phyloP scores from a whole-genome alignment of 2,113 vertebrate species.

The Oryzias curvinotus region DNA sequence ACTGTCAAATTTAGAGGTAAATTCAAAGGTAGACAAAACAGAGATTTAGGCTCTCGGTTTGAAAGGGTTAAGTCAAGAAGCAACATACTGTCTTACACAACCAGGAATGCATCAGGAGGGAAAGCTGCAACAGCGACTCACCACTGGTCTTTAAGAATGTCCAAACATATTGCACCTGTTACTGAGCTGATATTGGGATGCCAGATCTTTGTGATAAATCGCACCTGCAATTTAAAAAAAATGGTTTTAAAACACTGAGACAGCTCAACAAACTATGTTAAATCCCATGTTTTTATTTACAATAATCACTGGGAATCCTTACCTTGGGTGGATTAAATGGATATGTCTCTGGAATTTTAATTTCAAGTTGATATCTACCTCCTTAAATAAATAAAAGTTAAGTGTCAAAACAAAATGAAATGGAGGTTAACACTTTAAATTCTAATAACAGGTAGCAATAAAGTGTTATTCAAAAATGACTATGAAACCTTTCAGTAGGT shows the following conservation, averaged over 20 bases:
- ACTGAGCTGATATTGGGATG: slow-evolving; percentile 99
- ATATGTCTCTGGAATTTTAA: slow-evolving; percentile 85
- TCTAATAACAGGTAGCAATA: too few relatives aligned
- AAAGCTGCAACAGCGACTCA: slow-evolving; percentile 74
- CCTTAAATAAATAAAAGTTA: slow-evolving; percentile 55
- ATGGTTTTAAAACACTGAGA: neutral
- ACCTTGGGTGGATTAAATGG: slow-evolving; percentile 85
- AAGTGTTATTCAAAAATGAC: too few relatives aligned
- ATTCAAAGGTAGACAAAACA: too few relatives aligned
- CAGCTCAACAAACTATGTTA: neutral
- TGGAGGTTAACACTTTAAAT: too few relatives aligned
- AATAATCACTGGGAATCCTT: slow-evolving; percentile 14
- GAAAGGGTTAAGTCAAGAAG: too few relatives aligned
- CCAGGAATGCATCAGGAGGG: slow-evolving; percentile 1
- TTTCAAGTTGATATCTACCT: slow-evolving; percentile 84
- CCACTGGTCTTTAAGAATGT: slow-evolving; percentile 99
- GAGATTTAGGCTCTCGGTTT: too few relatives aligned
- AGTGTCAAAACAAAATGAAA: neutral
- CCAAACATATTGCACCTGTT: slow-evolving; percentile 99
- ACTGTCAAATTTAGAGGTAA: too few relatives aligned
- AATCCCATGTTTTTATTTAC: neutral
- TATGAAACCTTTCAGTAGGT: too few relatives aligned
- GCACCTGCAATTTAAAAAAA: slow-evolving; percentile 80
- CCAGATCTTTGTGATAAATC: slow-evolving; percentile 99
- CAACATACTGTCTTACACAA: too few relatives aligned